Evolutionary conservation across 2,888 invertebrate species (phyloP).

Genomic region (Aromia moschata): DNA sequence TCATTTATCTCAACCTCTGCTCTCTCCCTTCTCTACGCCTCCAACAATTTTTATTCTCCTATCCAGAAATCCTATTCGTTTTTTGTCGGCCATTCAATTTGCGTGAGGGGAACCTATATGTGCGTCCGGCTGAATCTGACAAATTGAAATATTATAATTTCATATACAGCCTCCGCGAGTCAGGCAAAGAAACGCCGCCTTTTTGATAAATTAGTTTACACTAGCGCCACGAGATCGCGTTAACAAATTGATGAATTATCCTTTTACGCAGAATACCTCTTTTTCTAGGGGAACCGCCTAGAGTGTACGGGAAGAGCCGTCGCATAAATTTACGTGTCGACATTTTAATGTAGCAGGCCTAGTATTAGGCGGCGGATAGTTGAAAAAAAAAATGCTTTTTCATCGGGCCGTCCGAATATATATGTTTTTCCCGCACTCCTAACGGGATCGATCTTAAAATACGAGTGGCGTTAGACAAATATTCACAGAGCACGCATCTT

Average conservation of each 20-base stretch:
- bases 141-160: slow-evolving; percentile 44
- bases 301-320: slow-evolving; percentile 7
- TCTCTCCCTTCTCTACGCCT: slow-evolving; percentile 19
- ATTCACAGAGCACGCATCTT: too few relatives aligned
- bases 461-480: too few relatives aligned
- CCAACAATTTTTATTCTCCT: slow-evolving; percentile 23
- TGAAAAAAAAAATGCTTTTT: slow-evolving; percentile 22
- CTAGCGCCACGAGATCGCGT: slow-evolving; percentile 7
- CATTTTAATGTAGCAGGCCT: slow-evolving; percentile 17
- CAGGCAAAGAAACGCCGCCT: too few relatives aligned
- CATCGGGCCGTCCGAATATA: too few relatives aligned
- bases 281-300: slow-evolving; percentile 16
- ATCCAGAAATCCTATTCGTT: slow-evolving; percentile 31
- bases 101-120: slow-evolving; percentile 31
- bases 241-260: slow-evolving; percentile 26
- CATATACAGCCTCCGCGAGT: slow-evolving; percentile 33
- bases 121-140: slow-evolving; percentile 41
- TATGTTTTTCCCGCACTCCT: too few relatives aligned
- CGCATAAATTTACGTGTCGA: slow-evolving; percentile 16
- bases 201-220: slow-evolving; percentile 29
- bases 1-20: slow-evolving; percentile 24
- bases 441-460: too few relatives aligned
- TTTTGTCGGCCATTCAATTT: slow-evolving; percentile 41
- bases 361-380: slow-evolving; percentile 6
- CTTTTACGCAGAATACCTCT: slow-evolving; percentile 18